These are phyloP conservation scores for Xiphydria camelus DNA, from an alignment of 2,888 invertebrate species.

Conservation along the genomic window DNA sequence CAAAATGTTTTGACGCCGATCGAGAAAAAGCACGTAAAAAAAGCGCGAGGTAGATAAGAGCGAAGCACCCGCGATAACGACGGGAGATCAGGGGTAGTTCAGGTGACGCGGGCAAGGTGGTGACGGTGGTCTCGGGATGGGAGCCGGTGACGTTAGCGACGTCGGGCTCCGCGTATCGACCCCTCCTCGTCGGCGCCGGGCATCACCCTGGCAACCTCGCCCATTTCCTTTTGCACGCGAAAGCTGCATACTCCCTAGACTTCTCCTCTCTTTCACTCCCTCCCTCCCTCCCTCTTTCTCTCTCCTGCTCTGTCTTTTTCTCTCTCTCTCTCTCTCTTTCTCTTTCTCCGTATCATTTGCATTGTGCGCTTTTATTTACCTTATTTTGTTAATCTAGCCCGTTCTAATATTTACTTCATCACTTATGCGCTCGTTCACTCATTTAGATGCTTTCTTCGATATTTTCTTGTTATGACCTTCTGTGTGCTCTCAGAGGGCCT, in stretches of 20 bases:
- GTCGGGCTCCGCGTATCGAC: conserved; percentile 38
- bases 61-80: too few relatives aligned
- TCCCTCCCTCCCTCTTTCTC: conserved; percentile 2
- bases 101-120: background rate
- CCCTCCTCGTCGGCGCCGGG: conserved; percentile 32
- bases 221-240: conserved; percentile 27
- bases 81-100: too few relatives aligned
- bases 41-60: too few relatives aligned
- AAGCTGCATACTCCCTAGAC: conserved; percentile 1
- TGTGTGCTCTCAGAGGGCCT: conserved; percentile 2
- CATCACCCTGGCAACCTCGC: conserved; percentile 50
- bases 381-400: too few relatives aligned
- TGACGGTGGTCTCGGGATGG: background rate
- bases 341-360: too few relatives aligned
- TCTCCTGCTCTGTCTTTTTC: conserved; percentile 8
- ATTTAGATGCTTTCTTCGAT: too few relatives aligned
- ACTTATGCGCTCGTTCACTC: too few relatives aligned
- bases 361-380: too few relatives aligned
- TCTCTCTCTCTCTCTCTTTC: conserved; percentile 1
- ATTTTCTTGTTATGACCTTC: too few relatives aligned
- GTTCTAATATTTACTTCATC: conserved; percentile 19
- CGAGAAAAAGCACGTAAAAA: too few relatives aligned
- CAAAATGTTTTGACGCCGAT: too few relatives aligned
- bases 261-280: background rate
- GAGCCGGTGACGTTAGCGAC: background rate